phyloP scores from a whole-genome alignment of 2,797 vertebrate genomes.

The Craterocephalus amniculus region DNA sequence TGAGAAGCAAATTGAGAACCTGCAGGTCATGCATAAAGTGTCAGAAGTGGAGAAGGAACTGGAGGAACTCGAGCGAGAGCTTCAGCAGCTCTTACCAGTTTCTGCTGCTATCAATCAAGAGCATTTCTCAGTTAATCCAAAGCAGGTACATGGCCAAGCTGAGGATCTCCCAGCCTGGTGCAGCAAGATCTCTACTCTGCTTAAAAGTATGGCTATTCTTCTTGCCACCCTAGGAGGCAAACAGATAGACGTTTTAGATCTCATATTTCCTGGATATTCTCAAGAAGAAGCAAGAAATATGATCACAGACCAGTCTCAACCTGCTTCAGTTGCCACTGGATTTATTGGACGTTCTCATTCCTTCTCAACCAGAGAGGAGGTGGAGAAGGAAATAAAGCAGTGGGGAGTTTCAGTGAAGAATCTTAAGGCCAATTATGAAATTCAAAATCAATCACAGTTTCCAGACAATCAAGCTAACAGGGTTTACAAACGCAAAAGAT shows the following conservation, averaged over 20 bases:
- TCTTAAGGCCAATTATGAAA: conserved; percentile 93
- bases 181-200: conserved; percentile 87
- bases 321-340: conserved; percentile 53
- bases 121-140: conserved; percentile 87
- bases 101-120: conserved; percentile 83
- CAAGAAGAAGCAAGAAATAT: conserved; percentile 69
- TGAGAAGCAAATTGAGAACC: conserved; percentile 95
- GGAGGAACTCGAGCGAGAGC: conserved; percentile 86
- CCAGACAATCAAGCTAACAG: conserved; percentile 62
- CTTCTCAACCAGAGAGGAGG: conserved; percentile 91
- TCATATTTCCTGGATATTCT: conserved; percentile 79
- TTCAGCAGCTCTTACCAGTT: conserved; percentile 87
- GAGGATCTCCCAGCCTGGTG: conserved; percentile 88
- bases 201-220: conserved; percentile 88
- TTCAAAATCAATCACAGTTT: conserved; percentile 71
- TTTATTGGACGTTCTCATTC: conserved; percentile 89
- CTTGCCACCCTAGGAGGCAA: conserved; percentile 86
- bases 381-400: conserved; percentile 91
- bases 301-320: conserved; percentile 46
- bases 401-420: conserved; percentile 94
- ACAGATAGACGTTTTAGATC: conserved; percentile 84
- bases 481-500: conserved; percentile 85
- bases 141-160: conserved; percentile 88
- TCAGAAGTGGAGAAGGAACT: conserved; percentile 89
- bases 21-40: conserved; percentile 93